These are phyloP conservation scores for Brevimyrus niger DNA, from an alignment of 2,113 vertebrate species.

Conservation along the genomic window DNA sequence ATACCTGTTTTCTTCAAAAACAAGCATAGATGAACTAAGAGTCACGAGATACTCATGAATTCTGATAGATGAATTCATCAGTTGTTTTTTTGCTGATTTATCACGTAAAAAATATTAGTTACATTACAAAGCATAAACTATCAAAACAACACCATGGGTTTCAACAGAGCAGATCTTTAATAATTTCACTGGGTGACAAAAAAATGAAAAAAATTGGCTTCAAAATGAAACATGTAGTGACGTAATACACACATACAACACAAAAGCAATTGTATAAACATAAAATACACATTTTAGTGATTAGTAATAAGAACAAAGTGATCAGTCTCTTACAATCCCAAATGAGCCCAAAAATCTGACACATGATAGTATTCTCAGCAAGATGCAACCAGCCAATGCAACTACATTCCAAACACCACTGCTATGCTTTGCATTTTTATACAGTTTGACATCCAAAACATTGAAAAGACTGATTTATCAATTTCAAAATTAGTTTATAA, in stretches of 20 bases:
- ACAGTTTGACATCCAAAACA: neutral
- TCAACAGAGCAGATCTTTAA: conserved; percentile 7
- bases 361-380: neutral
- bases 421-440: neutral
- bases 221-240: conserved; percentile 18
- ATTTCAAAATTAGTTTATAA: neutral
- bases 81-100: neutral
- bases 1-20: neutral
- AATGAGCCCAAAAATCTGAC: neutral
- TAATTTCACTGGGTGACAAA: neutral
- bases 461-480: neutral
- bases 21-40: neutral
- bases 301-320: conserved; percentile 1
- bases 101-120: neutral
- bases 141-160: neutral
- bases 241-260: neutral
- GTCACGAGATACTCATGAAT: neutral
- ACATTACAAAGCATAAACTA: neutral
- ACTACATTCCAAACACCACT: neutral
- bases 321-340: neutral
- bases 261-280: neutral
- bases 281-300: conserved; percentile 1
- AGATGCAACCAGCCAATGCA: neutral
- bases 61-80: neutral
- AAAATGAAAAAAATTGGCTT: neutral